phyloP scores from a whole-genome alignment of 2,888 invertebrate species.

The Eubasilissa splendida region DNA sequence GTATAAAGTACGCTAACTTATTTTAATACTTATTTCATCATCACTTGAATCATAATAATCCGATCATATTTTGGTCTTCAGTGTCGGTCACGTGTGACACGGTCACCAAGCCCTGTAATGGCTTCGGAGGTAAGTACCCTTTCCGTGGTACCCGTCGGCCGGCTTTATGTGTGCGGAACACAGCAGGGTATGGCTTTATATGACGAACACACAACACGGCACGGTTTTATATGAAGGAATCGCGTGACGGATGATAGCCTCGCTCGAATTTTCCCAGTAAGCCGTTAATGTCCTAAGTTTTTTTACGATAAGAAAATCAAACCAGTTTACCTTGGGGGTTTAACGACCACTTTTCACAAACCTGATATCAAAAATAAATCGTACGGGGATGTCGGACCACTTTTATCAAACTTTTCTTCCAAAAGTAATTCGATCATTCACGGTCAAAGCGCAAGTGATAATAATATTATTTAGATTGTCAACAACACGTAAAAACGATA shows the following conservation, averaged over 20 bases:
- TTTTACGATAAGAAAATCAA: conserved; percentile 31
- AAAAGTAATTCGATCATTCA: too few relatives aligned
- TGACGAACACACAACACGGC: background rate
- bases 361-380: conserved; percentile 7
- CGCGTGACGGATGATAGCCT: conserved; percentile 3
- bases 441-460: too few relatives aligned
- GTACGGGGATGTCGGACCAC: too few relatives aligned
- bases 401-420: too few relatives aligned
- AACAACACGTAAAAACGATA: too few relatives aligned
- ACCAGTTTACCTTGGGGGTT: background rate
- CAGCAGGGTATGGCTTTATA: background rate
- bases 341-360: conserved; percentile 13
- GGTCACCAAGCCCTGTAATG: background rate
- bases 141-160: background rate
- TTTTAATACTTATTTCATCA: too few relatives aligned
- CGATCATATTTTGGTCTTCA: background rate
- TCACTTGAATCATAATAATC: too few relatives aligned
- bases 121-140: background rate
- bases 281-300: conserved; percentile 8
- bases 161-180: background rate
- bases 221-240: conserved; percentile 9
- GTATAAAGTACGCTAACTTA: too few relatives aligned
- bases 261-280: conserved; percentile 19
- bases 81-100: conserved; percentile 8
- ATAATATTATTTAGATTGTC: too few relatives aligned